Base-by-base conservation (phyloP, 2,888 invertebrate genomes). In the Drosophila formosana region DNA sequence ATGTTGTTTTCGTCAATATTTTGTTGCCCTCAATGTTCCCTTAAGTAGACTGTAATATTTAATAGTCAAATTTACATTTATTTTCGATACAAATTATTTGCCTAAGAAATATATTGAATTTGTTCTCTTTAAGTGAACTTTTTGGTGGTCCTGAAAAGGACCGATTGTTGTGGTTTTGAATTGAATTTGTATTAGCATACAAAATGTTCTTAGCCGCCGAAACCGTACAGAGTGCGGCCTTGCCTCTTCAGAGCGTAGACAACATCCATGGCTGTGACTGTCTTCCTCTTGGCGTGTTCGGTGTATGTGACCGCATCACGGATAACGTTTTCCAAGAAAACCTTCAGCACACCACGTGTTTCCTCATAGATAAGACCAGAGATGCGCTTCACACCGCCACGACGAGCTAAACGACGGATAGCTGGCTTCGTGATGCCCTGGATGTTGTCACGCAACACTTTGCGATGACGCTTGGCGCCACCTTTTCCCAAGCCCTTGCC, bases 231-330 rank as follows among this genome's bases (percentile, higher is more conserved):
- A 62, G 96, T 96, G 77, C 96, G 93, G 2, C 96, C 96, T 93
- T 96, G 96, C 39, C 96, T 93, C 90, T 96, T 96, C 85, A 96
- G 90, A n/a, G 96, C 96, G 89, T 96, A 96, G 52, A 96, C 18
- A 26, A 96, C 95, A 81, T 96, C 96, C 96, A 96, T 96, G n/a
- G 96, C 96, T 0, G 96, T 96, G 51, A 96, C 96, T 1, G 96
- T 96, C 93, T 97, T 96, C 80, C 96, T 93, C 92, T 96, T 96
- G 26, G 96, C 96, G 90, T 96, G 96, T 89, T 96, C 96, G 0
- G 96, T 96, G 92, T 96, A 96, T 1, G 96, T 96, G 52, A 96
- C 96, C 4, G 96, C 55, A 55, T 55, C 96, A 41, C 95, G 93
- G 78, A 96, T 96, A 0, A 96, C 95, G 87, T 96, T 96, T 90